phyloP scores from a whole-genome alignment of 2,113 vertebrate species.

The Hypocryptadius cinnamomeus region DNA sequence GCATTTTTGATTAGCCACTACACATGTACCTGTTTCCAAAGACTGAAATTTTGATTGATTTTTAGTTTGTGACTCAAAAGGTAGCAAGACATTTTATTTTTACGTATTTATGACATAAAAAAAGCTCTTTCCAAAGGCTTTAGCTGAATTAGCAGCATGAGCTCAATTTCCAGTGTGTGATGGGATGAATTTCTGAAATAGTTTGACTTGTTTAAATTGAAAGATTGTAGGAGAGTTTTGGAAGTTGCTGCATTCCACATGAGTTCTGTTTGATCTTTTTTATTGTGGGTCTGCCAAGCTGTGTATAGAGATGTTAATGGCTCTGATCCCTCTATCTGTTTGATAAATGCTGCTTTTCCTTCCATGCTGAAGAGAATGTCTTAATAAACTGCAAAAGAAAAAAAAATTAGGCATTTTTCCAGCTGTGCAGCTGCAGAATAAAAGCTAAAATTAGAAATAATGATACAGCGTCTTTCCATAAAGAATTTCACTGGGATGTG shows the following conservation, averaged over 20 bases:
- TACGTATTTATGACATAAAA: neutral
- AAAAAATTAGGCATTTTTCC: neutral
- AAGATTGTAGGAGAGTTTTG: neutral
- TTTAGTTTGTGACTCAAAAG: neutral
- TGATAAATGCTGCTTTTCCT: neutral
- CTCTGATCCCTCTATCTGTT: neutral
- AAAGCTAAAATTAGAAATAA: neutral
- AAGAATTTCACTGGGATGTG: neutral
- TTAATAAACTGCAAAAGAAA: neutral
- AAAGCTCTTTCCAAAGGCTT: neutral
- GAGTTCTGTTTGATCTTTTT: neutral
- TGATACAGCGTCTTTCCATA: neutral
- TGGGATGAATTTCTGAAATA: neutral
- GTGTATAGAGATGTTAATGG: neutral
- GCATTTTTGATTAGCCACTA: neutral
- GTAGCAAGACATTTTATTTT: neutral
- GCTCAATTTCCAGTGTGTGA: neutral
- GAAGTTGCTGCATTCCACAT: neutral
- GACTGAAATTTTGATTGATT: neutral
- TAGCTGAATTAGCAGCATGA: neutral
- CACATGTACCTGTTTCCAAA: neutral
- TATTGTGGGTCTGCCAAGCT: neutral
- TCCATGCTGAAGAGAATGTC: neutral
- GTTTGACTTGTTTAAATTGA: neutral
- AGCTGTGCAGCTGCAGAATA: neutral